phyloP scores from a whole-genome alignment of 2,113 vertebrate genomes.

The Parus major region DNA sequence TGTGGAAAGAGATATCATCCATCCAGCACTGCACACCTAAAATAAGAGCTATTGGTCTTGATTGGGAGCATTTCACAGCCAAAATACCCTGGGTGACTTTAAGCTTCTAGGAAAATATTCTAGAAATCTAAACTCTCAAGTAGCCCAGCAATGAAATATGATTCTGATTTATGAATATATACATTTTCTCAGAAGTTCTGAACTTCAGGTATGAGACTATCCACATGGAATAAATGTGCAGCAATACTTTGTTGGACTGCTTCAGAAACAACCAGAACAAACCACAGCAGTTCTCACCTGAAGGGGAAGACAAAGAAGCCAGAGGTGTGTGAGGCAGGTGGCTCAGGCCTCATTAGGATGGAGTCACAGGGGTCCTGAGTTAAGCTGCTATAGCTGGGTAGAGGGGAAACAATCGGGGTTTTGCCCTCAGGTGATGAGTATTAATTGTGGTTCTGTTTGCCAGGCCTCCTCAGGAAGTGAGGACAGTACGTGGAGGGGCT shows the following conservation, averaged over 20 bases:
- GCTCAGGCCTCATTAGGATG: neutral
- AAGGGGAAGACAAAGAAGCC: neutral
- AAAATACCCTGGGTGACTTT: neutral
- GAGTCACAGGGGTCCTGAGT: neutral
- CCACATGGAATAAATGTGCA: neutral
- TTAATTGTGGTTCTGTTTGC: rapidly evolving
- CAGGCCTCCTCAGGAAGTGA: rapidly evolving
- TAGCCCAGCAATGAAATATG: neutral
- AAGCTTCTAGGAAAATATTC: neutral
- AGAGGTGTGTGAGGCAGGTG: neutral
- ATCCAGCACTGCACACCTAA: rapidly evolving
- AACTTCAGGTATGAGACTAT: neutral
- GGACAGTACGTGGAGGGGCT: rapidly evolving
- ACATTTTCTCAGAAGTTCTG: neutral
- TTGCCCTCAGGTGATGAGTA: neutral
- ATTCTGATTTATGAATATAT: neutral
- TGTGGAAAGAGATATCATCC: neutral
- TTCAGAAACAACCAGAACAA: neutral
- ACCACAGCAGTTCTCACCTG: neutral
- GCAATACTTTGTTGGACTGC: neutral
- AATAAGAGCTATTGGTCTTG: neutral
- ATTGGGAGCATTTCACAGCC: neutral
- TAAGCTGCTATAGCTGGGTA: neutral
- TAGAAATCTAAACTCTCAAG: neutral
- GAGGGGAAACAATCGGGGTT: rapidly evolving